phyloP scores from a whole-genome alignment of 2,888 invertebrate genomes.

The Caenorhabditis drosophilae region DNA sequence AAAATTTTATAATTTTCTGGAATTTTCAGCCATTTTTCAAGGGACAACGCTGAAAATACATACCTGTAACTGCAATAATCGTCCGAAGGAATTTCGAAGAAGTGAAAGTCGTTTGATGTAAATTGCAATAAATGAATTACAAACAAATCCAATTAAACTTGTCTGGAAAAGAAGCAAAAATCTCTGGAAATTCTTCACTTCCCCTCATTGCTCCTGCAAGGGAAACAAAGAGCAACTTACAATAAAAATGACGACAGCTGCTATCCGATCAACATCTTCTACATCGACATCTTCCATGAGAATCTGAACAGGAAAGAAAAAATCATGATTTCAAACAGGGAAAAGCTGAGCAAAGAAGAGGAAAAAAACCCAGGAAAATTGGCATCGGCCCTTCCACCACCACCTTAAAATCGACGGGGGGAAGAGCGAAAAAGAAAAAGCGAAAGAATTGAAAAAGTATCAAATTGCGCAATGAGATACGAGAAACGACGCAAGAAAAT shows the following conservation, averaged over 20 bases:
- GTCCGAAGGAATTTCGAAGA: constrained; percentile 50
- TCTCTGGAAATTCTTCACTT: neutral
- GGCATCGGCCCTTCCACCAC: too few species aligned
- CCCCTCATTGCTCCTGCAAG: neutral
- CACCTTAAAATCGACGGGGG: too few species aligned
- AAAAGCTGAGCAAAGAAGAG: neutral
- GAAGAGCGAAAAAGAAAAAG: too few species aligned
- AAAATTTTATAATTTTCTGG: too few species aligned
- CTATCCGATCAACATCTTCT: constrained; percentile 39
- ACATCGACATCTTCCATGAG: constrained; percentile 28
- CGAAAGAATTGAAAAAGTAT: too few species aligned
- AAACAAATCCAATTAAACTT: constrained; percentile 38
- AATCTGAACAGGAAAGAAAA: neutral
- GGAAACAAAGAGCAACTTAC: constrained; percentile 14
- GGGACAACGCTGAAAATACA: too few species aligned
- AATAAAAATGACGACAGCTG: constrained; percentile 47
- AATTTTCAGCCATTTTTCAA: too few species aligned
- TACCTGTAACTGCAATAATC: constrained; percentile 46
- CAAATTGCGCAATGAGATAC: too few species aligned
- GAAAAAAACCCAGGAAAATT: neutral
- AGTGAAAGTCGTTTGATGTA: constrained; percentile 42
- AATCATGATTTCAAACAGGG: neutral
- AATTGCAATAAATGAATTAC: constrained; percentile 46
- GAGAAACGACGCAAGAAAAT: neutral
- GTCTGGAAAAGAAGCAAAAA: constrained; percentile 28